These are phyloP conservation scores for Heterotilapia buettikoferi DNA, from an alignment of 2,113 vertebrate genomes.

Conservation along the genomic window DNA sequence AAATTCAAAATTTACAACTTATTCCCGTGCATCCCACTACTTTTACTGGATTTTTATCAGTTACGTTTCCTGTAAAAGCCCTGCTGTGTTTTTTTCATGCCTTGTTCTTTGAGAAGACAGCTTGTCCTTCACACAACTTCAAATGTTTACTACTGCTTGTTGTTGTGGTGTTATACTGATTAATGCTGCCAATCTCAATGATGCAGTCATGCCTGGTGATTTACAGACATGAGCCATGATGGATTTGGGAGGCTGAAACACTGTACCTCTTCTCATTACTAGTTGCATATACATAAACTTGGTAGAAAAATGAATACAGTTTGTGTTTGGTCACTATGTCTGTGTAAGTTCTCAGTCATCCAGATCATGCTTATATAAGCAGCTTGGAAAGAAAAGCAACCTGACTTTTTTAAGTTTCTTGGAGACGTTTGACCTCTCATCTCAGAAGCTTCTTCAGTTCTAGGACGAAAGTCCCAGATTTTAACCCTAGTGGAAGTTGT, in stretches of 20 bases:
- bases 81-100: neutral
- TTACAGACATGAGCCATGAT: neutral
- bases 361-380: neutral
- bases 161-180: neutral
- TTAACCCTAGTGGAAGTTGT: neutral
- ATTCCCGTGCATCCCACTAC: rapidly evolving
- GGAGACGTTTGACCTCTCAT: neutral
- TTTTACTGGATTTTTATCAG: neutral
- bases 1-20: neutral
- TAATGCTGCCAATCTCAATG: neutral
- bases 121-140: neutral
- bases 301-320: neutral
- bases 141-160: neutral
- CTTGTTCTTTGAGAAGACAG: neutral
- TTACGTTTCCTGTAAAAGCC: neutral
- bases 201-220: neutral
- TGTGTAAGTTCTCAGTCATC: neutral
- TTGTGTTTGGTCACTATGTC: neutral
- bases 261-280: neutral
- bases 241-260: neutral
- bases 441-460: neutral
- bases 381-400: neutral
- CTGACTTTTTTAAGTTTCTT: neutral
- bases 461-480: neutral
- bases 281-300: neutral